Base-by-base conservation (phyloP, 2,113 vertebrate genomes). In the Pteropus alecto region DNA sequence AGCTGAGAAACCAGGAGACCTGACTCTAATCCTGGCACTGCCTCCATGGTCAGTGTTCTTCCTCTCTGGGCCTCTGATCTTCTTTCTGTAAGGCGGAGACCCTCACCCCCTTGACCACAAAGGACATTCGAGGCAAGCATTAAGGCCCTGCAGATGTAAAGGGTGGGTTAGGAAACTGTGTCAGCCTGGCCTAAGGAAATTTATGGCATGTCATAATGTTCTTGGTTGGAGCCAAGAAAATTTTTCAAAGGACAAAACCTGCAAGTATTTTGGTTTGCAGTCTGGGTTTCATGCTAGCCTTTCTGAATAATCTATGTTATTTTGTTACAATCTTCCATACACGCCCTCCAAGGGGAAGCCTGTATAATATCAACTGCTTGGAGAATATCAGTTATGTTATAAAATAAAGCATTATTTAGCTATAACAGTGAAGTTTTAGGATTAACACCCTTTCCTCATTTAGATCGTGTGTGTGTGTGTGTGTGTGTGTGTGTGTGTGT, bases 381-480 rank as follows among this genome's bases (percentile, higher is more conserved):
- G 68, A 51, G 70, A 15, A 77, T 61, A 35, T 46, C 56, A 28
- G 13, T 61, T 81, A 30, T 7, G 84, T 21, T 74, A 38, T 82
- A 43, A 77, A 96, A 92, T 71, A 76, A 93, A 78, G 12, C 54
- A 8, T 84, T 81, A n/a, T 81, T 96, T 81, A 51, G 65, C 77
- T 79, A 19, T 67, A 77, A 82, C 65, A 56, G 46, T 73, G 41
- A 95, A 60, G 38, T 65, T 79, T 86, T 95, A 79, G 43, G 51
- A 85, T 95, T 87, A 87, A 74, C 63, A 46, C 43, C 24, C 56
- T 90, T 38, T 79, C n/a, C 77, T 96, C 79, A 56, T 79, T 92
- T 92, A 86, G 46, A 90, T 71, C 38, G 51, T 51, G 51, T 51
- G 51, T 51, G 51, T 51, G 15, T 51, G 51, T 51, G 48, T 51